Base-by-base conservation (phyloP, 2,888 invertebrate species). In the Arrhopalites spinosus region DNA sequence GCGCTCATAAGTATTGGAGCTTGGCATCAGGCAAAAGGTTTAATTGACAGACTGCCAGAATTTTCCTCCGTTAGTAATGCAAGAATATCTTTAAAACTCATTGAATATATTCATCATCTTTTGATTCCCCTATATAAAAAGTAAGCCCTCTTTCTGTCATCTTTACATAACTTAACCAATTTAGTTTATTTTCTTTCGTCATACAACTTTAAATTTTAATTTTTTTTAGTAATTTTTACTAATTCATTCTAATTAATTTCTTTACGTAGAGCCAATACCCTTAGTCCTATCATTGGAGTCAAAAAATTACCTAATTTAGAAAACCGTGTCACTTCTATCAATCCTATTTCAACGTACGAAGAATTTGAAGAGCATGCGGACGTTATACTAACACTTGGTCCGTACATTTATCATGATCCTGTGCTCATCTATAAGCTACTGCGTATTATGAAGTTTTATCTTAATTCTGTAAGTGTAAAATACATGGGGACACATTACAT, bases 351-450 rank as follows among this genome's bases (percentile, higher is more conserved):
- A 17, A 70, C 89, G 2, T 92, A 93, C 83, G 87, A 89, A 45
- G 92, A 94, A 73, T 87, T 97, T 80, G 89, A 91, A 73, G 89
- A 91, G 29, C 87, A 89, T 47, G 92, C 94, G 84, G 95, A 96
- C 1, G 95, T 98, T 89, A 87, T 97, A 23, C 87, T 91, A 77
- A 88, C 91, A 15, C 88, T 98, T 66, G 98, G 98, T 1, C 93
- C 98, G 0, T 91, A 96, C 67, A 87, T 97, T 74, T 92, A 94
- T 83, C 90, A 90, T 83, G 95, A 98, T 87, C 92, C 96, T 0
- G 90, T 95, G 78, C 88, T 98, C 20, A 91, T 98, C 89, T 93
- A 94, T 85, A 99, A 98, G 87, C 86, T 95, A 27, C 84, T 89
- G 13, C 85, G 90, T 53, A 83, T 90, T 5, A 86, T 88, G 59